phyloP scores from a whole-genome alignment of 2,888 invertebrate genomes.

The Colletes collaris region DNA sequence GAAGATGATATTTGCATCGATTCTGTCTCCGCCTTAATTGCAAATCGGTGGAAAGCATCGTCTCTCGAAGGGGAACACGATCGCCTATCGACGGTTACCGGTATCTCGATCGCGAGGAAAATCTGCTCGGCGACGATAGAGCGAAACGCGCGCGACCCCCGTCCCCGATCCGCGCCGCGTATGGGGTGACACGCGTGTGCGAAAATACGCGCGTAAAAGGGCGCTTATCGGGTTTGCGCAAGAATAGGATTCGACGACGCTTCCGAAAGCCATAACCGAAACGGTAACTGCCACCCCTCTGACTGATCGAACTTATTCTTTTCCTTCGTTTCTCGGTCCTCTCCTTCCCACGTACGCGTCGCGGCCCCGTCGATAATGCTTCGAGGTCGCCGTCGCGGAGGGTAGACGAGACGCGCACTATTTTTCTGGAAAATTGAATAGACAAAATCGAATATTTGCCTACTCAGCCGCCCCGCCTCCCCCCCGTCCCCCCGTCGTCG shows the following conservation, averaged over 20 bases:
- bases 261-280: constrained; percentile 84
- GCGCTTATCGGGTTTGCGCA: constrained; percentile 83
- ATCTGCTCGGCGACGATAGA: constrained; percentile 46
- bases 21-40: too few relatives aligned
- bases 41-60: too few relatives aligned
- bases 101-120: constrained; percentile 36
- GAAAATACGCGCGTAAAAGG: constrained; percentile 77
- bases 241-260: constrained; percentile 83
- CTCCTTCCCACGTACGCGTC: constrained; percentile 27
- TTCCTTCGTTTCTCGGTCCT: constrained; percentile 63
- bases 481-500: neutral
- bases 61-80: constrained; percentile 9
- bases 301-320: constrained; percentile 82
- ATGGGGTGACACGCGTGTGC: constrained; percentile 67
- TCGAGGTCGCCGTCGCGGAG: constrained; percentile 45
- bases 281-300: constrained; percentile 83
- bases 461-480: constrained; percentile 49
- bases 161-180: constrained; percentile 12
- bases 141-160: constrained; percentile 15
- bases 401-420: constrained; percentile 59
- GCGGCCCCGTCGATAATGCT: constrained; percentile 73
- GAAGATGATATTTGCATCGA: too few relatives aligned
- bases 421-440: constrained; percentile 82
- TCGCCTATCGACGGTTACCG: constrained; percentile 44
- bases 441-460: constrained; percentile 79